Evolutionary conservation across 1,140 invertebrate genomes (phyloP).

Genomic region (Sesamia nonagrioides): DNA sequence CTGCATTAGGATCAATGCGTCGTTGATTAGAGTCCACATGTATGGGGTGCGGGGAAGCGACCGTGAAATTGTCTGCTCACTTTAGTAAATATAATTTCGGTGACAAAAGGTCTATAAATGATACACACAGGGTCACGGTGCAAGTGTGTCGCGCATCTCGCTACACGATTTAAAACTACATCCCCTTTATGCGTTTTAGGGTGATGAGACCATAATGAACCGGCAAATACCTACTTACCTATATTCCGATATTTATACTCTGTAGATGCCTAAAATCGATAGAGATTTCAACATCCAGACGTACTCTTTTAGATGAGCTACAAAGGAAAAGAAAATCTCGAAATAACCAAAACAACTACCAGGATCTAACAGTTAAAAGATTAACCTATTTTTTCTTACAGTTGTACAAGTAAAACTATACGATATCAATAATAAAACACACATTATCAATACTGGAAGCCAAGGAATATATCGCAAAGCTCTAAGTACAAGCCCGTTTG

Average conservation of each 20-base stretch:
- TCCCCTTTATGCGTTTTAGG: constrained; percentile 47
- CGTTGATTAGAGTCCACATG: constrained; percentile 82
- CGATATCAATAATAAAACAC: background rate
- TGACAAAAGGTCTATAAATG: constrained; percentile 87
- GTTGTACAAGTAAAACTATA: too few relatives aligned
- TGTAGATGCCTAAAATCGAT: background rate
- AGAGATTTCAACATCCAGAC: too few relatives aligned
- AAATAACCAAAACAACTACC: too few relatives aligned
- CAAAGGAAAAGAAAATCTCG: too few relatives aligned
- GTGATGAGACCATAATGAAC: constrained; percentile 7
- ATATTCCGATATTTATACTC: background rate
- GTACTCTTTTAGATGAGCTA: too few relatives aligned
- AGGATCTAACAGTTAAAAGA: too few relatives aligned
- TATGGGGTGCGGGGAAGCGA: constrained; percentile 80
- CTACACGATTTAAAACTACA: constrained; percentile 78
- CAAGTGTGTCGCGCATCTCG: constrained; percentile 76
- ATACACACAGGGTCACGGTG: constrained; percentile 77
- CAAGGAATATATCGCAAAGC: background rate
- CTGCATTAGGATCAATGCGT: constrained; percentile 62
- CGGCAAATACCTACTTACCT: background rate
- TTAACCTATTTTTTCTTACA: too few relatives aligned
- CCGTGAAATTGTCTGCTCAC: constrained; percentile 87
- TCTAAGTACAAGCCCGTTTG: constrained; percentile 42
- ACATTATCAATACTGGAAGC: background rate
- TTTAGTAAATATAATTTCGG: constrained; percentile 88